phyloP scores from a whole-genome alignment of 35 echinoderm and acorn worm genomes.

The Apostichopus parvimensis region DNA sequence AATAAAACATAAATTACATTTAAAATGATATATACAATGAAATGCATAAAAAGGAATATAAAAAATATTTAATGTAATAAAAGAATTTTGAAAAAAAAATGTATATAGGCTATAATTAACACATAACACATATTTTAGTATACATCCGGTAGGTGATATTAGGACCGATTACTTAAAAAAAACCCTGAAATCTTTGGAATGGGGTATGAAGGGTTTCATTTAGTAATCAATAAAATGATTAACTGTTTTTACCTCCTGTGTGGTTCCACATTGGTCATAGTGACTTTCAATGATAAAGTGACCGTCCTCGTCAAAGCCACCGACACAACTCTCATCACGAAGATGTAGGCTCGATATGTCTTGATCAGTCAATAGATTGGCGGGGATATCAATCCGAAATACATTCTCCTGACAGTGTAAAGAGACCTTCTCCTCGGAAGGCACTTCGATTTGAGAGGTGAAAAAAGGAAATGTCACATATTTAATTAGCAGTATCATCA shows the following conservation, averaged over 20 bases:
- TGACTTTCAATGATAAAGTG: slow-evolving; percentile 14
- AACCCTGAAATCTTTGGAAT: too few species aligned
- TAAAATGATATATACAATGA: too few species aligned
- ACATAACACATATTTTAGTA: too few species aligned
- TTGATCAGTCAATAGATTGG: neutral
- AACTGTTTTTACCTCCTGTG: neutral
- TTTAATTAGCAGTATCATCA: neutral
- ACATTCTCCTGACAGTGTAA: slow-evolving; percentile 13
- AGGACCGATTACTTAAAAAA: too few species aligned
- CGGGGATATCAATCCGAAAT: slow-evolving; percentile 10
- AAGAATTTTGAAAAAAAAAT: too few species aligned
- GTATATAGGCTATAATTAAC: too few species aligned
- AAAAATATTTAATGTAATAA: too few species aligned
- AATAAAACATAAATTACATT: neutral
- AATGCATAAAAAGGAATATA: too few species aligned
- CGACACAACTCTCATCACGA: neutral
- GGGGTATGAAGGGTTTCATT: too few species aligned
- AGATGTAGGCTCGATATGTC: neutral
- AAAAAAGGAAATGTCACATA: neutral
- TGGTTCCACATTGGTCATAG: neutral
- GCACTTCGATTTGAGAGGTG: neutral
- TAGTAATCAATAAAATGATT: too few species aligned
- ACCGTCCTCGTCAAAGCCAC: neutral
- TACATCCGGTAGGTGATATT: too few species aligned
- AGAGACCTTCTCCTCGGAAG: neutral